Evolutionary conservation across 2,113 vertebrate genomes (phyloP).

Genomic region (Suncus etruscus): DNA sequence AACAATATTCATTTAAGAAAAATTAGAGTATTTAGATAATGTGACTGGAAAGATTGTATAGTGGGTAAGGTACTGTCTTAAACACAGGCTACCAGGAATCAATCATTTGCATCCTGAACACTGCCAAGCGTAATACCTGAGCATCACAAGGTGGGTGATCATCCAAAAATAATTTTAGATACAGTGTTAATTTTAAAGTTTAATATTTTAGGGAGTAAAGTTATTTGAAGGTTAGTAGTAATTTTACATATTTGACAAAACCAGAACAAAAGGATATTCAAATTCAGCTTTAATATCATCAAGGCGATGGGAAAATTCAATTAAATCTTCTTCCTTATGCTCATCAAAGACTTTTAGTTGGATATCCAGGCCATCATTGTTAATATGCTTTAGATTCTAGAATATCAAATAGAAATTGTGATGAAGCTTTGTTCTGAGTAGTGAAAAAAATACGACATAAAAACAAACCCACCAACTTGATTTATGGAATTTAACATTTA

Average conservation of each 20-base stretch:
- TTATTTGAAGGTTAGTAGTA: neutral
- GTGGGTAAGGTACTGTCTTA: too few species aligned
- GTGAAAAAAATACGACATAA: slow-evolving; percentile 57
- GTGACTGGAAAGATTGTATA: too few species aligned
- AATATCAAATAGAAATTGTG: slow-evolving; percentile 63
- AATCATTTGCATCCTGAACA: too few species aligned
- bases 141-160: too few species aligned
- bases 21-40: too few species aligned
- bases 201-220: neutral
- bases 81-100: too few species aligned
- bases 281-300: slow-evolving; percentile 96
- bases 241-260: slow-evolving; percentile 27
- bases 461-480: slow-evolving; percentile 56
- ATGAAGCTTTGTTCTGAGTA: slow-evolving; percentile 47
- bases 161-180: neutral
- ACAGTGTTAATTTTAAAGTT: neutral
- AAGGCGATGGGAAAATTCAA: slow-evolving; percentile 95
- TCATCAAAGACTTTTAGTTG: slow-evolving; percentile 98
- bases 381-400: slow-evolving; percentile 89
- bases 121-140: too few species aligned
- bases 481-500: slow-evolving; percentile 68
- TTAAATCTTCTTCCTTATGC: slow-evolving; percentile 98
- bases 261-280: slow-evolving; percentile 95
- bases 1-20: neutral
- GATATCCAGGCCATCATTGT: slow-evolving; percentile 97